Evolutionary conservation across 2,797 vertebrate genomes (phyloP).

Genomic region (Scolopax bukidnonensis): DNA sequence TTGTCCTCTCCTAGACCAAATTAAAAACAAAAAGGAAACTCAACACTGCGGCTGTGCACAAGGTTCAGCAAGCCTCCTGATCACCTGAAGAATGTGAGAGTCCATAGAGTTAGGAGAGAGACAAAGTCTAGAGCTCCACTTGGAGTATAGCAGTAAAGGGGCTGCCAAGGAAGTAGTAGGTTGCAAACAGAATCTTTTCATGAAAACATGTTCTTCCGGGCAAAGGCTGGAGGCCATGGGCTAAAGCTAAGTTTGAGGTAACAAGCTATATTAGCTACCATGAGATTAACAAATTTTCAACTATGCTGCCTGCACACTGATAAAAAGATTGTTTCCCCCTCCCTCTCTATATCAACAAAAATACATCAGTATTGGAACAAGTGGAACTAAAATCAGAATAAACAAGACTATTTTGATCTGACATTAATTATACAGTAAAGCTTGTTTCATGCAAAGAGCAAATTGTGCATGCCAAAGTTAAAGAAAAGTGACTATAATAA

Average conservation of each 20-base stretch:
- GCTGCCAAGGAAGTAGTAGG: neutral
- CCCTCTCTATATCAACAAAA: constrained; percentile 24
- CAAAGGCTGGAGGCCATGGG: neutral
- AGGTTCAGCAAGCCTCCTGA: neutral
- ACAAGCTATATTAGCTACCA: neutral
- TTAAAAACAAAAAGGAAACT: neutral
- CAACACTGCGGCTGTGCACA: neutral
- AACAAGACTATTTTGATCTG: constrained; percentile 52
- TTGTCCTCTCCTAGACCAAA: neutral
- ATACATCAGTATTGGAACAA: constrained; percentile 40
- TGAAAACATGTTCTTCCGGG: neutral
- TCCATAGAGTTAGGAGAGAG: neutral
- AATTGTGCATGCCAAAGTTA: constrained; percentile 31
- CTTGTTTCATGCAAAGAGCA: constrained; percentile 41
- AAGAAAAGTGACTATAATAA: constrained; percentile 47
- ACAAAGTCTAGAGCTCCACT: neutral
- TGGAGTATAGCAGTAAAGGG: neutral
- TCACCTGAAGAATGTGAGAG: neutral
- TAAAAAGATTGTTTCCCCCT: constrained; percentile 4
- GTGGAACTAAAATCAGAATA: constrained; percentile 65
- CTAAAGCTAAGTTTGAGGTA: neutral
- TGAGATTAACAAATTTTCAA: constrained; percentile 18
- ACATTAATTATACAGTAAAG: constrained; percentile 60
- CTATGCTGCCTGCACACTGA: constrained; percentile 28
- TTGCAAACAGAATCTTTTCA: neutral